Evolutionary conservation across 2,113 vertebrate genomes (phyloP), one percentile per base, ranked within the genome.

Genomic region (Sula dactylatra): DNA sequence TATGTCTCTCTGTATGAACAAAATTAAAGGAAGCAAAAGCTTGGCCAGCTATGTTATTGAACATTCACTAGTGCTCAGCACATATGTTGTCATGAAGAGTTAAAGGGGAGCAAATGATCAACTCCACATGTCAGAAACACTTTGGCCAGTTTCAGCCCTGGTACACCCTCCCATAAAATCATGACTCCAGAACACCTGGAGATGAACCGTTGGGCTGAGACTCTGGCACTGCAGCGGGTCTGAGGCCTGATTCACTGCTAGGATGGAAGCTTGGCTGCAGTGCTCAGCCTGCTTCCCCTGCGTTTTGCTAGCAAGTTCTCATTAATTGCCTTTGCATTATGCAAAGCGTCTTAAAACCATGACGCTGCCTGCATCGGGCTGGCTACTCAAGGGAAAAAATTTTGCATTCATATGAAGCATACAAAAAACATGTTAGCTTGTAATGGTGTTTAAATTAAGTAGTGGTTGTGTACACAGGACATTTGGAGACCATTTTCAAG

Each of bases 1-100:
- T 98, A 97, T 98, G 98, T 97, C 98, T 99, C 95, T 99, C 99
- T 99, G 99, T 49, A 91, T 98, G 98, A 97, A 98, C 92, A 97
- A 98, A 98, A 98, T 67, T 81, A 98, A 97, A 97, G 95, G 96
- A 97, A 97, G 97, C 96, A 97, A 92, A 96, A 97, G 90, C 97
- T 97, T 95, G 97, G 94, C 97, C 91, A 90, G 97, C 93, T 83
- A 69, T 24, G 55, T 90, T 78, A 93, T 3, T 58, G 94, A 85
- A 97, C 84, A 87, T 86, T 95, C 58, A 34, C 61, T 84, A 42
- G 44, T 16, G 64, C 86, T 93, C 84, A 91, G 95, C 76, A 47
- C 71, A 12, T 25, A 82, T 29, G 55, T 84, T 87, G 56, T 66
- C 79, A 58, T 12, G 61, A 94, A 83, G 73, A 89, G 49, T 56